These are phyloP conservation scores for Danionella dracula DNA, from an alignment of 2,797 vertebrate genomes.

Conservation along the genomic window DNA sequence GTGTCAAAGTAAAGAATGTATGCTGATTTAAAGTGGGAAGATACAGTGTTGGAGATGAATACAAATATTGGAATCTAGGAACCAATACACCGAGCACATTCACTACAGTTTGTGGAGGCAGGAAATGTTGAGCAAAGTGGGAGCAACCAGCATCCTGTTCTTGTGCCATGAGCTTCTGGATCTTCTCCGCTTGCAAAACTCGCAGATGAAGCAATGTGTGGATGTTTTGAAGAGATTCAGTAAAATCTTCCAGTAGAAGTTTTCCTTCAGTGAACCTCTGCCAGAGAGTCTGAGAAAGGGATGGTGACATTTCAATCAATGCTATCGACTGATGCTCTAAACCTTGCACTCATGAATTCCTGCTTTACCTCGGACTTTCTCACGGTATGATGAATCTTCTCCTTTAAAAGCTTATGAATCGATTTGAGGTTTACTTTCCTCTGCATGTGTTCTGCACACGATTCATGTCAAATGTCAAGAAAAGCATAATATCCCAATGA, in stretches of 20 bases:
- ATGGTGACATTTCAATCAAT: background rate
- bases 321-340: background rate
- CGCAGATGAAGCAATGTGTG: slow-evolving; percentile 46
- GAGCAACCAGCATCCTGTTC: background rate
- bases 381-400: slow-evolving; percentile 39
- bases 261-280: slow-evolving; percentile 49
- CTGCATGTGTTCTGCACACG: slow-evolving; percentile 14
- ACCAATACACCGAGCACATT: slow-evolving; percentile 28
- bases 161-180: slow-evolving; percentile 37
- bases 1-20: background rate
- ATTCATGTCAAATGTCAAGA: background rate
- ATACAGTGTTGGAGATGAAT: slow-evolving; percentile 5
- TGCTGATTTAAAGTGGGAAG: slow-evolving; percentile 37
- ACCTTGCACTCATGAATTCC: background rate
- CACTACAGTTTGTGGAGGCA: background rate
- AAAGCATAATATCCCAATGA: background rate
- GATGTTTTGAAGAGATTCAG: slow-evolving; percentile 44
- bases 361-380: slow-evolving; percentile 49
- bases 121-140: background rate
- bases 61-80: slow-evolving; percentile 34
- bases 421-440: slow-evolving; percentile 35
- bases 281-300: slow-evolving; percentile 46
- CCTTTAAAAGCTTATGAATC: slow-evolving; percentile 36
- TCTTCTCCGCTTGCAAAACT: slow-evolving; percentile 49
- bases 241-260: slow-evolving; percentile 39